These are phyloP conservation scores for Heteromyza rotundicornis DNA, from an alignment of 2,888 invertebrate genomes.

Conservation along the genomic window DNA sequence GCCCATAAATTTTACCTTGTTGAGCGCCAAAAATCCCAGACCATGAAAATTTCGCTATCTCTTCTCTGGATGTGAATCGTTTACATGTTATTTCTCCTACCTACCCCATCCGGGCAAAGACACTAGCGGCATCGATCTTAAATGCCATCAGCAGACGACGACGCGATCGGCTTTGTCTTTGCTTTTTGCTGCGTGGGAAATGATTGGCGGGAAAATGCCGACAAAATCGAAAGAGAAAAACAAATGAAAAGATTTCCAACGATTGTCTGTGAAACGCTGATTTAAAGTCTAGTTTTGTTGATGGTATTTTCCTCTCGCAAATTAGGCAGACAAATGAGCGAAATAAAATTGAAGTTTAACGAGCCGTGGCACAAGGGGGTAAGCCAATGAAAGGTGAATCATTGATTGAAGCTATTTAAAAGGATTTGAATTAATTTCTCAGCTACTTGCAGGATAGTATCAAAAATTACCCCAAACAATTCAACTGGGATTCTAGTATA, in stretches of 20 bases:
- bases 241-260: not conserved
- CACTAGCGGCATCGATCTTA: not conserved
- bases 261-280: not conserved
- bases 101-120: not conserved
- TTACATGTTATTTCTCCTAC: too few species aligned
- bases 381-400: not conserved
- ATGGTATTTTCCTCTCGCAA: slow-evolving; percentile 2
- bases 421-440: too few species aligned
- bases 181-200: slow-evolving; percentile 2
- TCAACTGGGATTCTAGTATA: not conserved
- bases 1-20: too few species aligned
- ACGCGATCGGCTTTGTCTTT: not conserved
- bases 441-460: too few species aligned
- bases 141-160: too few species aligned
- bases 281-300: not conserved
- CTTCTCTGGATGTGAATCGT: not conserved
- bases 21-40: too few species aligned
- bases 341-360: slow-evolving; percentile 3
- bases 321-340: slow-evolving; percentile 15
- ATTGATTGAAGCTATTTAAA: too few species aligned
- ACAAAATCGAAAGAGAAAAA: not conserved
- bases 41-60: too few species aligned
- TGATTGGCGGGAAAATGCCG: not conserved
- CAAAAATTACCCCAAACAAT: too few species aligned
- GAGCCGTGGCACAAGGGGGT: not conserved